Evolutionary conservation across 64 coral and sea anemone species (phyloP).

Genomic region (Dendrophyllia cribrosa): DNA sequence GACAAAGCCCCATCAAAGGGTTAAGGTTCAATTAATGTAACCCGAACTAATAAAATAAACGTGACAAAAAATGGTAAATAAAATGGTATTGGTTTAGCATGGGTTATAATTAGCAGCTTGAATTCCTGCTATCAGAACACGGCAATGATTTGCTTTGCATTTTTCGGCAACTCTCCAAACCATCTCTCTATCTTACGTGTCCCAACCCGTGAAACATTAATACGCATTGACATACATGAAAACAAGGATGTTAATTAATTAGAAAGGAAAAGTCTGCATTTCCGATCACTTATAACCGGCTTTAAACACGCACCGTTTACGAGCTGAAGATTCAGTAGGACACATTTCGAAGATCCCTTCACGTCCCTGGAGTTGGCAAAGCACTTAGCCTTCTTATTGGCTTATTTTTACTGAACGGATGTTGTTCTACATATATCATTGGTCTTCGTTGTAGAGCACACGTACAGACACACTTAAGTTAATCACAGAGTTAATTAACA

Average conservation of each 20-base stretch:
- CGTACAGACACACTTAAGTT: background rate
- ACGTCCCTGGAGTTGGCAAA: background rate
- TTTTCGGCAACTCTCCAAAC: background rate
- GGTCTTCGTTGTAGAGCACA: background rate
- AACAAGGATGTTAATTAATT: background rate
- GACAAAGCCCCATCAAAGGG: too few species aligned
- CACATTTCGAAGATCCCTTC: background rate
- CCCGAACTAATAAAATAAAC: too few species aligned
- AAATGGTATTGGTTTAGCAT: too few species aligned
- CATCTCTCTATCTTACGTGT: background rate
- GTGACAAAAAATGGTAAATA: too few species aligned
- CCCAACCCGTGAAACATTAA: background rate
- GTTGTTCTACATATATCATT: too few species aligned
- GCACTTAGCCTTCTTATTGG: too few species aligned
- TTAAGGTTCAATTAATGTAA: too few species aligned
- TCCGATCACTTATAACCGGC: background rate
- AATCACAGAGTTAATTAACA: background rate
- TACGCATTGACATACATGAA: constrained; percentile 19
- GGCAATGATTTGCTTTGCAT: too few species aligned
- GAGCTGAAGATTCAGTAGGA: background rate
- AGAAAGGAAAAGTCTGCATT: background rate
- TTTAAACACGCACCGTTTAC: background rate
- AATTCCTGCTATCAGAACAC: too few species aligned
- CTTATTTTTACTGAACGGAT: too few species aligned
- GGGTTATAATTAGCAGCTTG: too few species aligned